Percentiles rank a stretch among this genome's conserved stretches.
These are phyloP conservation scores for Takifugu bimaculatus DNA, from an alignment of 2,113 vertebrate genomes.

Conservation along the genomic window DNA sequence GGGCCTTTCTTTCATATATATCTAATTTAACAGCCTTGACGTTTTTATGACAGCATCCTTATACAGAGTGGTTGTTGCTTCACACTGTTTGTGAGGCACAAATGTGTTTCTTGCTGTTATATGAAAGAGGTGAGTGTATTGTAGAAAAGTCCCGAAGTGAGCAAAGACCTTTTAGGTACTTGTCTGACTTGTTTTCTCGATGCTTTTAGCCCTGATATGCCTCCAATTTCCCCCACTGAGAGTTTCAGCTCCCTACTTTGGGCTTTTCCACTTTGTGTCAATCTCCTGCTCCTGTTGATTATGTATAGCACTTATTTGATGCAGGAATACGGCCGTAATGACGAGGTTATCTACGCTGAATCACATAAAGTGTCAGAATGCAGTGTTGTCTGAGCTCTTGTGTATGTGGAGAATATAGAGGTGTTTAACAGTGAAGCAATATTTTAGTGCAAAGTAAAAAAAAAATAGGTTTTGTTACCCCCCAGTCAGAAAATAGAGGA, in stretches of 20 bases:
- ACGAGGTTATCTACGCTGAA: constrained; percentile 24
- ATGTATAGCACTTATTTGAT: constrained; percentile 7
- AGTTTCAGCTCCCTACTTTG: constrained; percentile 22
- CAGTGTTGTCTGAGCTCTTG: constrained; percentile 18
- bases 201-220: constrained; percentile 52
- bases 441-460: not conserved
- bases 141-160: constrained; percentile 9
- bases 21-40: not conserved
- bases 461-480: not conserved
- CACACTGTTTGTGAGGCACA: not conserved
- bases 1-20: not conserved
- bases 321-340: constrained; percentile 10
- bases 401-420: too few species aligned
- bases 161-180: constrained; percentile 44
- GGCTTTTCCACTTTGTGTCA: constrained; percentile 38
- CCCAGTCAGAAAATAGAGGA: not conserved
- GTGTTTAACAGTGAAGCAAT: not conserved
- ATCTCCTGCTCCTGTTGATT: constrained; percentile 24
- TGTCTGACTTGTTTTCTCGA: constrained; percentile 32
- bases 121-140: constrained; percentile 14
- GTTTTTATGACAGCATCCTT: too few species aligned
- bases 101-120: constrained; percentile 20
- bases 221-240: constrained; percentile 9
- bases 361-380: constrained; percentile 2
- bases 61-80: too few species aligned